Base-by-base conservation (phyloP, 53 echinoderm and acorn worm species). In the Arbacia lixula region DNA sequence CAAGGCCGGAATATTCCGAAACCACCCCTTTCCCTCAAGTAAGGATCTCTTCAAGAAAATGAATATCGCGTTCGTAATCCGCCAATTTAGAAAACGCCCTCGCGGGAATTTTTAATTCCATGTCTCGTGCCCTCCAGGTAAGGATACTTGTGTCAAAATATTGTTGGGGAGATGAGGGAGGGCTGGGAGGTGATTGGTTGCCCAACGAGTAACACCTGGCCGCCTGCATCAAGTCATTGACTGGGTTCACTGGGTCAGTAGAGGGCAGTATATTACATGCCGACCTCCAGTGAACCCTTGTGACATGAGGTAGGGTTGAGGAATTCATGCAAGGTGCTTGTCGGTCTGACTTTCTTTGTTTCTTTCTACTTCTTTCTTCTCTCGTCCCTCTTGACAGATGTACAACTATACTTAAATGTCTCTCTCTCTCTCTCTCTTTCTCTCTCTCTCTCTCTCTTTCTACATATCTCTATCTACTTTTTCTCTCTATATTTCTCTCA, bases 101-200 rank as follows among this genome's bases (percentile, higher is more conserved):
- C 71, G 16, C 3, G 79, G 60, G 79, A 78, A 25, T 60, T 37
- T 41, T 78, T 78, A 78, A 78, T 78, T 78, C 79, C 40, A 39
- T 78, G 79, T 39, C 60, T 37, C 30, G 19, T 5, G 75, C 53
- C 60, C 79, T 40, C 39, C 58, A 60, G 60, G 58, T 34, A 12
- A 28, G 60, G 60, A 25, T 16, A 78, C 41, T 60, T 60, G 79
- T 78, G 79, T 78, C 79, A 78, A 78, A 78, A 78, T 78, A 78
- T 78, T 78, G 79, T 24, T 75, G 54, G 19, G 17, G 26, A 33
- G 20, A 4, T 37, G 36, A 11, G 72, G 75, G 6, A 33, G 54
- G 30, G 71, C 16, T 71, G 4, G 71, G 16, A 27, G 43, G 5
- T 16, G 71, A 42, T 71, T 71, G 29, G 46, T 25, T 26, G 71